Percentiles rank a stretch among this genome's conserved stretches.
These are phyloP conservation scores for Cololabis saira DNA, from an alignment of 2,113 vertebrate species.

Conservation along the genomic window DNA sequence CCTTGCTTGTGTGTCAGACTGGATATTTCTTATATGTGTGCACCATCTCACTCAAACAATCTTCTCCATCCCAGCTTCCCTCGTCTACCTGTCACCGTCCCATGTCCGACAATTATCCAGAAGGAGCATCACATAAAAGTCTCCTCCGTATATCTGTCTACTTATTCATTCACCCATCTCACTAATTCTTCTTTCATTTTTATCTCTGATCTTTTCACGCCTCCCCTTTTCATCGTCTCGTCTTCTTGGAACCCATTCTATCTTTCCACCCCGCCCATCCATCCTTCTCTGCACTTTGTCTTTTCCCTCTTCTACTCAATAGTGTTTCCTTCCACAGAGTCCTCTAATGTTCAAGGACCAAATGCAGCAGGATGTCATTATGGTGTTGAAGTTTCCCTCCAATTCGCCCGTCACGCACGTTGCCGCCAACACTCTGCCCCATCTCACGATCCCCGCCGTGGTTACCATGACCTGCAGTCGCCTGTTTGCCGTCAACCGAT, in stretches of 20 bases:
- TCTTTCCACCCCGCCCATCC: constrained; percentile 54
- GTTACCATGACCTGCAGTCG: constrained; percentile 98
- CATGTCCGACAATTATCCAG: constrained; percentile 38
- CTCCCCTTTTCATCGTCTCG: constrained; percentile 23
- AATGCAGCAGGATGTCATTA: constrained; percentile 99
- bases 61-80: constrained; percentile 48
- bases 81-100: constrained; percentile 41
- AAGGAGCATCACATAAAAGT: constrained; percentile 39
- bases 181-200: constrained; percentile 88
- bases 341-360: constrained; percentile 99
- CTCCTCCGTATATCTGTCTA: constrained; percentile 72
- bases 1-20: constrained; percentile 15
- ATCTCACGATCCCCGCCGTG: constrained; percentile 93
- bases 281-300: constrained; percentile 55
- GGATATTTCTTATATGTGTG: constrained; percentile 31
- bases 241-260: constrained; percentile 70
- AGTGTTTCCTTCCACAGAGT: constrained; percentile 99
- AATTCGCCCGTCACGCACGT: constrained; percentile 97
- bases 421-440: constrained; percentile 96
- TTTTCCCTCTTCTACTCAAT: constrained; percentile 84
- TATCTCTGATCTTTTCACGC: constrained; percentile 76
- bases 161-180: constrained; percentile 77
- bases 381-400: constrained; percentile 99
- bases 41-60: constrained; percentile 48
- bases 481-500: constrained; percentile 95